Conservation (phyloP, 2,113 vertebrate genomes). For the Gymnobelideus leadbeateri region DNA sequence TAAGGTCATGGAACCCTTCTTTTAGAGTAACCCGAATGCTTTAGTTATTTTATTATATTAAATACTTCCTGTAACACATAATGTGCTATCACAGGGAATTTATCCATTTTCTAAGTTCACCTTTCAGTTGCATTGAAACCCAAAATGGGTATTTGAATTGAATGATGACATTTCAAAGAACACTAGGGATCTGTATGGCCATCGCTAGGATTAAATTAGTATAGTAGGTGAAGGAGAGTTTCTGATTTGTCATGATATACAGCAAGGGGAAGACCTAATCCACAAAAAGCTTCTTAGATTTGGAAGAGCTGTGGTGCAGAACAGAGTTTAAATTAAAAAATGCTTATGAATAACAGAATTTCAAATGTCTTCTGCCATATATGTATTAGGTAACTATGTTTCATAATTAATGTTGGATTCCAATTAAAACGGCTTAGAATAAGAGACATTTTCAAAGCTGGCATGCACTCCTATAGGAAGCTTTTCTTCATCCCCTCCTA, state of each 20-base stretch:
- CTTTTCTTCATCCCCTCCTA: not conserved
- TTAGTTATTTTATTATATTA: conserved; percentile 38
- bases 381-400: not conserved
- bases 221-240: conserved; percentile 30
- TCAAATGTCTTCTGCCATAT: not conserved
- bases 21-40: conserved; percentile 46
- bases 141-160: conserved; percentile 51
- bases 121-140: conserved; percentile 42
- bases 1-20: not conserved
- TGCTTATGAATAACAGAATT: not conserved
- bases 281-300: not conserved
- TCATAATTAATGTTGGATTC: not conserved
- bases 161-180: conserved; percentile 66
- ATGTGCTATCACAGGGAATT: conserved; percentile 49
- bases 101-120: conserved; percentile 52
- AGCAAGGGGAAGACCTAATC: not conserved
- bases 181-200: conserved; percentile 27
- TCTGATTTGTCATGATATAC: not conserved
- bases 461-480: not conserved
- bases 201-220: conserved; percentile 22
- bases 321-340: not conserved
- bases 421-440: not conserved
- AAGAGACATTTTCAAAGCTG: not conserved
- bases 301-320: not conserved
- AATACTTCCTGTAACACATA: conserved; percentile 44